Evolutionary conservation across 2,888 invertebrate genomes (phyloP), one percentile per base, ranked within the genome.

Genomic region (Aleiodes alternator): DNA sequence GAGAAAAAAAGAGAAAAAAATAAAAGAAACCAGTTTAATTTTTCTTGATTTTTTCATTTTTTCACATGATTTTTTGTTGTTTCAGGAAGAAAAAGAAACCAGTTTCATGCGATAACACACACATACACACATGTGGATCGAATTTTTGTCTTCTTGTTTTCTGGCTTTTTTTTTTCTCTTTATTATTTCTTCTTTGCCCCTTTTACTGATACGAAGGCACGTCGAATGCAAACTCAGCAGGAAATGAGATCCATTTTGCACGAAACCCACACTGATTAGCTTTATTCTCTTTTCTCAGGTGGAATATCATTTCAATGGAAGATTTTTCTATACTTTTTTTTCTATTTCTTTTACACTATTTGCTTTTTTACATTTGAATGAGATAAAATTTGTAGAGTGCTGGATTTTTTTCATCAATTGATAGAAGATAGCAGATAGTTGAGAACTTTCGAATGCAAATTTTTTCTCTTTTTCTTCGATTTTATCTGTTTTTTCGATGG

Each of bases 241-340:
- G 64, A 64, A 64, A 64, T 64, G 64, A 48, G 43, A 64, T 64
- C 14, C 64, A 64, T 64, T 64, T 48, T 43, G 64, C 64, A 61
- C 43, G 64, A 48, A 59, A 48, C 64, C 43, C 12, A 43, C 43
- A 14, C 11, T 64, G 64, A 64, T 43, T 64, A 64, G 64, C 11
- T 64, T 64, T 43, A 64, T 64, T 64, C 64, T 7, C 3, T 14
- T 43, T 64, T 64, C 43, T 64, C 64, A 48, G 64, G 43, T 61
- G 38, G 61, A 61, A 38, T 12, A 8, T 12, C 14, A 9, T 12
- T 29, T 29, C 29, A 29, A 34, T 31, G 23, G 23, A 23, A 23
- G 59, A 34, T 31, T 59, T 59, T 14, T 31, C 11, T 4, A 61
- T 43, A 61, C 5, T 61, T 61, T 61, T 23, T 23, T 23, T 23